Evolutionary conservation across 2,113 vertebrate species (phyloP).

Genomic region (Cranoglanis bouderius): DNA sequence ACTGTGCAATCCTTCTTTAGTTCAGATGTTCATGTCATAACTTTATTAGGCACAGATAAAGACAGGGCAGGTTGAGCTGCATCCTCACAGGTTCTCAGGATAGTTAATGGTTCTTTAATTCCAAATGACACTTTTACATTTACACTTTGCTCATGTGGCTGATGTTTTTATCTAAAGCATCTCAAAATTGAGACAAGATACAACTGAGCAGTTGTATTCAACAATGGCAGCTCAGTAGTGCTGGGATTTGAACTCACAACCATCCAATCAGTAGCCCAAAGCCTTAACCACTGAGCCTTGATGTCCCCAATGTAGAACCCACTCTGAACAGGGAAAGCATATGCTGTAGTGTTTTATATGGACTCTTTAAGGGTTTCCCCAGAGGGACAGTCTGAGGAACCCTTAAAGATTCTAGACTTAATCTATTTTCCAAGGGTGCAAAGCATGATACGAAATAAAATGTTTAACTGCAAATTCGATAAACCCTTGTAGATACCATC

Average conservation of each 20-base stretch:
- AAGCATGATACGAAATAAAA: not conserved
- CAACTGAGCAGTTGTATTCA: not conserved
- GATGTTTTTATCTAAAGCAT: not conserved
- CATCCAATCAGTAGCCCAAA: not conserved
- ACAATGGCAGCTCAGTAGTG: not conserved
- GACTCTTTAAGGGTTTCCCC: not conserved
- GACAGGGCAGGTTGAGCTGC: not conserved
- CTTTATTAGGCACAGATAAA: slow-evolving; percentile 13
- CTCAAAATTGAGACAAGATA: not conserved
- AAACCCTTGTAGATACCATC: not conserved
- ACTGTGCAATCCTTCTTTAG: not conserved
- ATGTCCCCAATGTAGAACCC: not conserved
- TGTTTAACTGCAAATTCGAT: not conserved
- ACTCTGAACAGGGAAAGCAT: not conserved
- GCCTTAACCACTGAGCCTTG: not conserved
- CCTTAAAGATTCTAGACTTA: not conserved
- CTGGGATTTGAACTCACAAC: not conserved
- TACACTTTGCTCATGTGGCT: not conserved
- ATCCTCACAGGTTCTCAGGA: not conserved
- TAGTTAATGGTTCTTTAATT: not conserved
- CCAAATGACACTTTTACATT: not conserved
- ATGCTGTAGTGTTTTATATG: slow-evolving; percentile 4
- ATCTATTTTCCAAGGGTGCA: not conserved
- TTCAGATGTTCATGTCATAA: not conserved
- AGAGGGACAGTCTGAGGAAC: not conserved